Evolutionary conservation across 2,888 invertebrate genomes (phyloP).

Genomic region (Acleris laterana): DNA sequence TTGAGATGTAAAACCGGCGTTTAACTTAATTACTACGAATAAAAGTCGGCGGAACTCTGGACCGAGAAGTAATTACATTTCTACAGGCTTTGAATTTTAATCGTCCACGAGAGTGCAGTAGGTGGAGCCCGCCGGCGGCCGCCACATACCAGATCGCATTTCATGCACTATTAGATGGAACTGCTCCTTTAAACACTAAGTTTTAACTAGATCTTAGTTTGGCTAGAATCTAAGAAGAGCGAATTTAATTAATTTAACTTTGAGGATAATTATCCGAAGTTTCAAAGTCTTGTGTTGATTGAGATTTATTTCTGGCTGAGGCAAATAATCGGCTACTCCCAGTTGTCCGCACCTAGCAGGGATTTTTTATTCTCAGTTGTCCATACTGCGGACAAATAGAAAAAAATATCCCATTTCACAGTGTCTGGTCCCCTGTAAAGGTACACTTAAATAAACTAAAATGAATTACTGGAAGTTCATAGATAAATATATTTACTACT

Average conservation of each 20-base stretch:
- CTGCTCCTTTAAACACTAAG: constrained; percentile 18
- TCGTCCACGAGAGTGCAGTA: constrained; percentile 55
- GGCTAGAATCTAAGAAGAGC: not conserved
- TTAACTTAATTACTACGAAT: constrained; percentile 77
- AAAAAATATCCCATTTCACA: no score
- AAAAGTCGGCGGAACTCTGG: constrained; percentile 73
- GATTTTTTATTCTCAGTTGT: no score
- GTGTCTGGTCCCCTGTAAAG: no score
- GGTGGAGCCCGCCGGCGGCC: constrained; percentile 37
- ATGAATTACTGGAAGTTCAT: no score
- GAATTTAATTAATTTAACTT: constrained; percentile 15
- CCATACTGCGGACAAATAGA: no score
- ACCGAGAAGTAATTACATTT: constrained; percentile 78
- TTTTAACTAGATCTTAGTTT: constrained; percentile 18
- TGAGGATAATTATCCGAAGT: constrained; percentile 5
- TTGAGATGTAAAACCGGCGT: constrained; percentile 71
- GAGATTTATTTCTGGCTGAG: not conserved
- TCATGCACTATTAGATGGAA: constrained; percentile 48
- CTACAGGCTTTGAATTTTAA: constrained; percentile 81
- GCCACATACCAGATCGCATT: constrained; percentile 48
- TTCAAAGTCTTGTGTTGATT: constrained; percentile 5
- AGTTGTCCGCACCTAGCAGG: no score
- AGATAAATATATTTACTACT: no score
- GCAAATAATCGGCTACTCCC: no score
- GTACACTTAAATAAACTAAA: no score